Evolutionary conservation across 2,797 vertebrate genomes (phyloP), one percentile per base, ranked within the genome.

Genomic region (Poeciliopsis paucimaculata): DNA sequence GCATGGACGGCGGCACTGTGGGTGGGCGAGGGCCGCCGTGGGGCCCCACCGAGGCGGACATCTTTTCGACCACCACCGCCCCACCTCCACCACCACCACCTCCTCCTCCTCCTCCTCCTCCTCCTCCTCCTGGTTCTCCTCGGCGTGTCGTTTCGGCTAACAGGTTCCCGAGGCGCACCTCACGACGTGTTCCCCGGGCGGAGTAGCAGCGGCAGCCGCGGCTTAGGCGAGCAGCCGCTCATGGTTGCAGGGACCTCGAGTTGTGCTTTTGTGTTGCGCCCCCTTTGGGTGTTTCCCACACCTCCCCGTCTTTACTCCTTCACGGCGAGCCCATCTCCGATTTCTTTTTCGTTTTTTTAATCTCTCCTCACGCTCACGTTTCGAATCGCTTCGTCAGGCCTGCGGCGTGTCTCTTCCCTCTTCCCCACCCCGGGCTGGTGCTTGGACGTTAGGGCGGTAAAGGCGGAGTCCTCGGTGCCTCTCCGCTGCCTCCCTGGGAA

Each of bases 31-130:
- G 97, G 95, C 97, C 97, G 95, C 97, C 96, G 85, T 95, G 95
- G 96, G 97, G 97, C 96, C 98, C 98, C 96, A 97, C 96, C 83
- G 97, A 96, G 91, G 96, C 96, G 95, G 98, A 98, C 98, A 99
- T 98, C 84, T 96, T 97, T 92, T 93, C 91, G 90, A 90, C 91
- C 91, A 90, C 86, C 94, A 89, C 84, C 93, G 71, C 88, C 87
- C 77, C 86, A 51, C 72, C 81, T 39, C 79, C 86, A 18, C 81
- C 84, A 6, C 82, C 86, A 18, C 84, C 85, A 73, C 79, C 86
- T 81, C 70, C 79, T 77, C 68, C 79, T 13, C 83, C 84, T 4
- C 82, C 86, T 15, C 84, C 85, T 18, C 84, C n/a, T n/a, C n/a
- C n/a, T n/a, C n/a, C 85, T 75, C 79, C 86, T 81, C 70, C 79